Evolutionary conservation across 2,888 invertebrate species (phyloP).

Genomic region (Lottia gigantea): DNA sequence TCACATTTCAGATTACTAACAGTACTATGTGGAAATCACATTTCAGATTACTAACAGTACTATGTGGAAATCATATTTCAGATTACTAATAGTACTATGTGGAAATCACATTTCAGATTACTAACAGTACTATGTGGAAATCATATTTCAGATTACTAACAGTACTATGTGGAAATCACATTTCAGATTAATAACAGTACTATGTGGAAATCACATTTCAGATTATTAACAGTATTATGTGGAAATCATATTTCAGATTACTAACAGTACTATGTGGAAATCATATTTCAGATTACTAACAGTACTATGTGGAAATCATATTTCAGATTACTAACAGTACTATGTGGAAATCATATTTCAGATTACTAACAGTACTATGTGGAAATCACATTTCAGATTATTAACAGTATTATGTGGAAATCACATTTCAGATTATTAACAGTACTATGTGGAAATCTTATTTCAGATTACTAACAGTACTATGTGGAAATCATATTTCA

Average conservation of each 20-base stretch:
- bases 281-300: conserved; percentile 29
- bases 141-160: conserved; percentile 30
- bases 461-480: conserved; percentile 37
- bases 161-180: conserved; percentile 34
- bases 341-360: conserved; percentile 31
- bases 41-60: conserved; percentile 29
- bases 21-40: conserved; percentile 34
- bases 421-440: conserved; percentile 26
- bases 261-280: conserved; percentile 29
- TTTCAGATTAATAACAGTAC: no score
- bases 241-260: conserved; percentile 26
- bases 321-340: conserved; percentile 37
- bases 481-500: conserved; percentile 25
- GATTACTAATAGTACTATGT: conserved; percentile 36
- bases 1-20: conserved; percentile 33
- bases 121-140: conserved; percentile 37
- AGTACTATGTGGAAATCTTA: not conserved
- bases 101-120: conserved; percentile 26
- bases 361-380: conserved; percentile 30
- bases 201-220: conserved; percentile 19
- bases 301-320: conserved; percentile 38
- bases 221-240: conserved; percentile 27
- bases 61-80: conserved; percentile 30
- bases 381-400: conserved; percentile 32
- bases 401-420: conserved; percentile 37